phyloP scores from a whole-genome alignment of 2,888 invertebrate genomes.

The Folsomia manolachei region DNA sequence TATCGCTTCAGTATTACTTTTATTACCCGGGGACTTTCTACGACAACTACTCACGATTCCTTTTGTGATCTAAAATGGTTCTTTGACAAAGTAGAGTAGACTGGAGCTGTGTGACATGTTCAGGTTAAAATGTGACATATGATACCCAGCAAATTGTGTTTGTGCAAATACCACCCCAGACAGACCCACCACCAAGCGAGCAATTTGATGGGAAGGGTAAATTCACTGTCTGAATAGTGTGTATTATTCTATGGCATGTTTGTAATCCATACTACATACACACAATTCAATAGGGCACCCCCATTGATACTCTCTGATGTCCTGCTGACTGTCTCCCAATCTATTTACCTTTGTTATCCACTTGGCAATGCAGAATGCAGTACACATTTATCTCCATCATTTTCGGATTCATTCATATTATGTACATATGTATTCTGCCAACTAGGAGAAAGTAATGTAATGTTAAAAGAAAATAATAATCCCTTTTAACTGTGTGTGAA shows the following conservation, averaged over 20 bases:
- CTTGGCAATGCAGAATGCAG: background rate
- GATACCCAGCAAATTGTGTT: constrained; percentile 3
- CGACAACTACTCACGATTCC: background rate
- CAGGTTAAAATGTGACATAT: constrained; percentile 5
- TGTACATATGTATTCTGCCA: no score
- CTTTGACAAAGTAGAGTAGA: background rate
- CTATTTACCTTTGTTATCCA: constrained; percentile 13
- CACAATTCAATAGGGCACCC: constrained; percentile 25
- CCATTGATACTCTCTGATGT: constrained; percentile 24
- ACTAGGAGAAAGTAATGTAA: no score
- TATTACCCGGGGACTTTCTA: no score
- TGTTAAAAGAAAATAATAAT: background rate
- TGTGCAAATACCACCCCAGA: constrained; percentile 2
- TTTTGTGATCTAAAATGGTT: constrained; percentile 2
- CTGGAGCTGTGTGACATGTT: constrained; percentile 2
- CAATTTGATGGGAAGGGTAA: background rate
- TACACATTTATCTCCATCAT: background rate
- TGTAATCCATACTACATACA: background rate
- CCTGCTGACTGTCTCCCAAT: constrained; percentile 27
- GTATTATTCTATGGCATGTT: background rate
- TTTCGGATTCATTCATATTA: background rate
- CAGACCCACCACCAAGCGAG: no score
- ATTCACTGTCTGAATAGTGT: no score
- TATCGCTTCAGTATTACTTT: no score
- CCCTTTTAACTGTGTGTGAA: no score